Conservation (phyloP, 2,888 invertebrate genomes). For the Julus scanicus region DNA sequence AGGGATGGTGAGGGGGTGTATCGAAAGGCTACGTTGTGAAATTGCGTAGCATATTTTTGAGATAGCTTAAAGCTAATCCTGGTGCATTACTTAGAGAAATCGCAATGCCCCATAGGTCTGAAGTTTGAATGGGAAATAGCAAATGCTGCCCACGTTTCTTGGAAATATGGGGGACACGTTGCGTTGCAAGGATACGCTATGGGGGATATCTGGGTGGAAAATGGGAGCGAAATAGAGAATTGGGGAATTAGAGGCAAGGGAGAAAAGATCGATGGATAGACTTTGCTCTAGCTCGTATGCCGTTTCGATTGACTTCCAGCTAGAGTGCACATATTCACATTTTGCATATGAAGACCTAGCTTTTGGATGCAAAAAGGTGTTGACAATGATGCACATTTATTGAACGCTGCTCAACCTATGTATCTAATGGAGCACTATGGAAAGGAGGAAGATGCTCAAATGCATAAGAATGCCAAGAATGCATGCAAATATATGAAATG, state of each 20-base stretch:
- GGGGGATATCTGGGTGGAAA: neutral
- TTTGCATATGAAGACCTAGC: neutral
- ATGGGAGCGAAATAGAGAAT: neutral
- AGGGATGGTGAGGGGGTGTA: no score
- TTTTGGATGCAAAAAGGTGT: neutral
- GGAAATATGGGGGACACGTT: neutral
- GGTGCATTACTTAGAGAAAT: constrained; percentile 3
- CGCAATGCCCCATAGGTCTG: constrained; percentile 1
- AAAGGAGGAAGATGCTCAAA: neutral
- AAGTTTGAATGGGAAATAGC: constrained; percentile 31
- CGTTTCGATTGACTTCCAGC: constrained; percentile 13
- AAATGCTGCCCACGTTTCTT: constrained; percentile 9
- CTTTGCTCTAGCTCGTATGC: neutral
- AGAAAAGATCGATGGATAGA: constrained; percentile 7
- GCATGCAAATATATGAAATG: neutral
- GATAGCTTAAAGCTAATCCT: constrained; percentile 31
- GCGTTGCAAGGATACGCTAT: neutral
- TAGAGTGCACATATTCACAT: constrained; percentile 4
- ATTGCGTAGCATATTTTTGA: constrained; percentile 9
- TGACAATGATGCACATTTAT: constrained; percentile 17
- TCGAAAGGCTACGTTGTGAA: neutral
- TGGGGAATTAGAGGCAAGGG: constrained; percentile 6
- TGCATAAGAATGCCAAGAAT: neutral
- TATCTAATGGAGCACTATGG: neutral
- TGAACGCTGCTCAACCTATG: neutral